Base-by-base conservation (phyloP, 2,797 vertebrate species). In the Poecilia gillii region DNA sequence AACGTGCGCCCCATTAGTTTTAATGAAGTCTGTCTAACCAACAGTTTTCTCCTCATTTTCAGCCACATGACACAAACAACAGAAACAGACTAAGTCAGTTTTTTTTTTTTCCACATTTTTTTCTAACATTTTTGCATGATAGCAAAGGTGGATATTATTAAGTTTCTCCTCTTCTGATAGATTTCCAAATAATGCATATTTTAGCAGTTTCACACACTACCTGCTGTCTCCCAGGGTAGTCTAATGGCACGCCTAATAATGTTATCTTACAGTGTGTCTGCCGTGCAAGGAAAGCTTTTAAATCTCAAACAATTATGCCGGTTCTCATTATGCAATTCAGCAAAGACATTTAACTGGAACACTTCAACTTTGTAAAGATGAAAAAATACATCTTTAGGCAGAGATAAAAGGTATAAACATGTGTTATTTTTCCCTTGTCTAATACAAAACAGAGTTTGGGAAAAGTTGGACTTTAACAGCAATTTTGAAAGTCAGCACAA, bases 1-100 rank as follows among this genome's bases (percentile, higher is more conserved):
- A 90, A 88, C 85, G 87, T 91, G 79, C 89, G 90, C 85, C 87
- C 85, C 91, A 93, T 92, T 94, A 90, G 87, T 91, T 90, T 86
- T 91, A 90, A 93, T 92, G 87, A 93, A 92, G 79, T 89, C 85
- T 78, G 85, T 85, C 86, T 78, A 79, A 76, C 75, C 79, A 79
- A 87, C 80, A 79, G 74, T 89, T 79, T 84, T 53, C 82, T 86
- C 45, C 80, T 28, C 71, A 51, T 83, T 86, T 87, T 86, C 75
- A 43, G 62, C 79, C 85, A 62, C 47, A 73, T 68, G 72, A 70
- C 59, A 73, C 72, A 70, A 49, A 77, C 4, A 87, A 90, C 77
- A 64, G 80, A 77, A 91, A 88, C 59, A 73, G 36, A 86, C 49
- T 43, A 82, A 83, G 84, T 74, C 16, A 39, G 36, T 5, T 20